Percentiles rank a stretch among this genome's conserved stretches.
These are phyloP conservation scores for Anabas testudineus DNA, from an alignment of 2,797 vertebrate genomes.

Conservation along the genomic window DNA sequence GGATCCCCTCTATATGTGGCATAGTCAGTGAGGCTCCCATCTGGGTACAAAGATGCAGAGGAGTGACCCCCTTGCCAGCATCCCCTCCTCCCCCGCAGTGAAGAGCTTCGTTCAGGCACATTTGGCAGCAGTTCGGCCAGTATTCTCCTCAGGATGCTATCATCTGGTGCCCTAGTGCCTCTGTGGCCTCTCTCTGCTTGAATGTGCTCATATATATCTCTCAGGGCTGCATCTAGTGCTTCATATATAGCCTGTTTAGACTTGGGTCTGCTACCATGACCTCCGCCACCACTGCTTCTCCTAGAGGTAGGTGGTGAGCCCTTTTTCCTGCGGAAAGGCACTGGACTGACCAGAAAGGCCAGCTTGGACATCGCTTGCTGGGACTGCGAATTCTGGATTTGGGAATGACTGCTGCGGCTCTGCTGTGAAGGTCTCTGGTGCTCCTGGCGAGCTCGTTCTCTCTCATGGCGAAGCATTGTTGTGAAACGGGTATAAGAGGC, in stretches of 20 bases:
- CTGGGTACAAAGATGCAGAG: conserved; percentile 68
- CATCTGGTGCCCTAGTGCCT: conserved; percentile 87
- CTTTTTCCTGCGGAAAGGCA: conserved; percentile 99
- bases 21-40: conserved; percentile 83
- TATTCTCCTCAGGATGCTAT: conserved; percentile 94
- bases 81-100: conserved; percentile 85
- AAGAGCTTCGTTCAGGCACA: conserved; percentile 95
- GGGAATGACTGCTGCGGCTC: conserved; percentile 72
- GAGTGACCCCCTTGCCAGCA: conserved; percentile 69
- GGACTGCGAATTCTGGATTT: conserved; percentile 72
- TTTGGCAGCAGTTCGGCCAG: conserved; percentile 95
- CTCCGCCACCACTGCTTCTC: conserved; percentile 60
- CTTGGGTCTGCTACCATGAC: conserved; percentile 86
- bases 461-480: conserved; percentile 96
- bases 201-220: conserved; percentile 98
- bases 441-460: conserved; percentile 92
- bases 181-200: conserved; percentile 93
- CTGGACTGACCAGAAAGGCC: conserved; percentile 97
- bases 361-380: conserved; percentile 95
- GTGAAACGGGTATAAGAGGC: conserved; percentile 98
- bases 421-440: conserved; percentile 75
- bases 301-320: conserved; percentile 87
- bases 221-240: conserved; percentile 94
- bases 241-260: conserved; percentile 93
- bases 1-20: conserved; percentile 79